Evolutionary conservation across 2,888 invertebrate species (phyloP), one percentile per base, ranked within the genome.

Genomic region (Lasioglossum vierecki): DNA sequence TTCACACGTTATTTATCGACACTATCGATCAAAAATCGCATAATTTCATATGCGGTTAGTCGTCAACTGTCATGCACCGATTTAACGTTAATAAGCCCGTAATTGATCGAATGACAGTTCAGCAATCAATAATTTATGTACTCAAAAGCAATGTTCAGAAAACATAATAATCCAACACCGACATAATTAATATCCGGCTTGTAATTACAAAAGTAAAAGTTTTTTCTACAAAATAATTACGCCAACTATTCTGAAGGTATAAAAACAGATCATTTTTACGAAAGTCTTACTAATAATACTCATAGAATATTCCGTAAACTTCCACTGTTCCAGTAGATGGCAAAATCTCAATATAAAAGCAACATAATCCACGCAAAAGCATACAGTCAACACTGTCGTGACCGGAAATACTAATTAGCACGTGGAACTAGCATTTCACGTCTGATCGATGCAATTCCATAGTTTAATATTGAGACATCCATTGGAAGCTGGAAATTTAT

Each of bases 101-200:
- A 76, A 86, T 74, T 75, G 73, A 74, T 79, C 30, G 46, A 81
- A 68, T 41, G 78, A 15, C 44, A 76, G 81, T 53, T 39, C 22
- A 76, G 39, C 39, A 73, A 57, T 77, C 74, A 44, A 80, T 85
- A 85, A 80, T 85, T 77, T 71, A 71, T 75, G 53, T 44, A 30
- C 6, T n/a, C 30, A 46, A 26, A 66, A 73, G 22, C 49, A 39
- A 26, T 26, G 35, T 39, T 70, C 18, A 9, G 3, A 57, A 60
- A 74, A 53, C 60, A 53, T 57, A 44, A 75, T 15, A 35, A 30
- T 60, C 66, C 39, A 66, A 78, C 75, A 39, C 44, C n/a, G 4
- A 53, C 44, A 63, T 15, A 68, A 72, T 73, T 74, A 22, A 9
- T 9, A 41, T 60, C 15, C 5, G 30, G 15, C 11, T 30, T 2